These are phyloP conservation scores for Spilarctia lutea DNA, from an alignment of 2,888 invertebrate genomes.

Conservation along the genomic window DNA sequence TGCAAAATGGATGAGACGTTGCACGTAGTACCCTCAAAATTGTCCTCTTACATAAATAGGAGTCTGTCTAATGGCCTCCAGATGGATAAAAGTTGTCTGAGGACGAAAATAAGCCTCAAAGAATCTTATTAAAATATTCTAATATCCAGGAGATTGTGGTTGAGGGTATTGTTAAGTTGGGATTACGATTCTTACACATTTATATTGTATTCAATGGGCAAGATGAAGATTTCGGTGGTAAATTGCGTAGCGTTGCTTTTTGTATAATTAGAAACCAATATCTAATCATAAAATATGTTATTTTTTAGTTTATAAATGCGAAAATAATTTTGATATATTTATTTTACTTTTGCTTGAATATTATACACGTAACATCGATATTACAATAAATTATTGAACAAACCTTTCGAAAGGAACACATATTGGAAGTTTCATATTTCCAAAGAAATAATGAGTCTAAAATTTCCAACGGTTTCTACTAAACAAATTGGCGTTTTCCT, in stretches of 20 bases:
- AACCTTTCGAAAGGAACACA: neutral
- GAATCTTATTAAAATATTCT: constrained; percentile 37
- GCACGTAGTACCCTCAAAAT: constrained; percentile 37
- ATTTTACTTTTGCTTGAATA: neutral
- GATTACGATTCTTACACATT: constrained; percentile 23
- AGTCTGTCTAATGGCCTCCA: constrained; percentile 37
- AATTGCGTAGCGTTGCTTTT: neutral
- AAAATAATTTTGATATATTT: neutral
- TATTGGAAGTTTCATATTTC: neutral
- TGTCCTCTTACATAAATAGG: constrained; percentile 43
- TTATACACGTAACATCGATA: neutral
- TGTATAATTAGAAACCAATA: constrained; percentile 6
- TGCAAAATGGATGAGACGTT: constrained; percentile 52
- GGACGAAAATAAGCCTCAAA: constrained; percentile 30
- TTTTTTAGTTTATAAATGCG: neutral
- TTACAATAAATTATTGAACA: neutral
- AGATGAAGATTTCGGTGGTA: constrained; percentile 21
- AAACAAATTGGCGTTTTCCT: neutral
- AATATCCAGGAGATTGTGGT: constrained; percentile 21
- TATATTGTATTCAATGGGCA: constrained; percentile 24
- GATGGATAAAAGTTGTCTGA: constrained; percentile 32
- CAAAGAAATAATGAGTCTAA: neutral
- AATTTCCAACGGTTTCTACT: neutral
- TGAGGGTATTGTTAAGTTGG: constrained; percentile 17
- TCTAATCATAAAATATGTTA: neutral